Base-by-base conservation (phyloP, 2,797 vertebrate species). In the Malurus splendens region DNA sequence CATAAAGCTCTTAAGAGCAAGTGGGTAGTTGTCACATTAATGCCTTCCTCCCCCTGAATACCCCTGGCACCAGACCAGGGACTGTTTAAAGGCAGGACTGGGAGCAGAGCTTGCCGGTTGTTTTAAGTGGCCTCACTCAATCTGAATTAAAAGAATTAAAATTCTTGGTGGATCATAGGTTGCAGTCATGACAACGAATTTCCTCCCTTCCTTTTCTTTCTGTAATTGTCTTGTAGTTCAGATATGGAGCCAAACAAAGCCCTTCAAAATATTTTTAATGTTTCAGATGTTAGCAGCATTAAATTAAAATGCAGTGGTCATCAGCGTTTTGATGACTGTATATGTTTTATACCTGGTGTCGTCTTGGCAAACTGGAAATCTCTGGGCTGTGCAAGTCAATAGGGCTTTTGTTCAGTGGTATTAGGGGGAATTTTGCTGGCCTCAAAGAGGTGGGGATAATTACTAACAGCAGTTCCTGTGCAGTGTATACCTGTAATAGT, bases 141-240 rank as follows among this genome's bases (percentile, higher is more conserved):
- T 87, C 73, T 91, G 38, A 79, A 62, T 81, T 82, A 74, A 80
- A 86, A 91, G 32, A 94, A 95, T 81, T 90, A 24, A 92, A 93
- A 94, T 93, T 83, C 78, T 83, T 83, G 19, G 42, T 75, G 67
- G 78, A 67, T 91, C 91, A 85, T 61, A 88, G 48, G 52, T 72
- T 92, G 89, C 90, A 89, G 88, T 68, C 82, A 86, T 82, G 81
- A 86, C 81, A 90, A 91, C 82, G 79, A 74, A 77, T 75, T 96
- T 64, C 36, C 75, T 91, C 47, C 54, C 57, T 74, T 82, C 67
- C 50, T 57, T 47, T 59, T 44, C 67, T 66, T 82, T 62, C 50
- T 78, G 56, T 39, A 77, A 55, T 65, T 84, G 79, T 44, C 62
- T 86, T 72, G 17, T 80, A 41, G 45, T 80, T 64, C 66, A 86